Conservation (phyloP, 2,797 vertebrate genomes). For the Pipistrellus kuhlii region DNA sequence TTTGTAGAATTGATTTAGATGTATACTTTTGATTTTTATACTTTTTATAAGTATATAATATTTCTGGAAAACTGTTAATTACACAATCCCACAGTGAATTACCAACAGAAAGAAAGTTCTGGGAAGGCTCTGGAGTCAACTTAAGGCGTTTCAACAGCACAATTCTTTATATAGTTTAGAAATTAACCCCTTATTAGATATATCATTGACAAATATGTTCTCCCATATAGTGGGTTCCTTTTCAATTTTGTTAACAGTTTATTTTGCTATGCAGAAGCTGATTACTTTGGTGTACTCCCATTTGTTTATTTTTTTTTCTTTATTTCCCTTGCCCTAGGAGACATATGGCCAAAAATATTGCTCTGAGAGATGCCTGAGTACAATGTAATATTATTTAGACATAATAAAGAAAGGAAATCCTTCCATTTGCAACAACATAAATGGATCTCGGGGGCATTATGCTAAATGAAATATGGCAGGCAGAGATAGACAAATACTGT, state of each 20-base stretch:
- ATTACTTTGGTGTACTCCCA: background rate
- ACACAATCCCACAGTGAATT: background rate
- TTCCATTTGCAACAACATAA: background rate
- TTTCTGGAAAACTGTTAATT: background rate
- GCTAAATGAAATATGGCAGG: background rate
- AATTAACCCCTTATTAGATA: background rate
- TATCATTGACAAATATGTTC: background rate
- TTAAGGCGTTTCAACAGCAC: background rate
- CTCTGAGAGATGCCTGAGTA: background rate
- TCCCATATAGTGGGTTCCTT: background rate
- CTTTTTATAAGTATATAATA: background rate
- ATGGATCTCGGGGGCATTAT: background rate
- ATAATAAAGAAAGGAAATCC: background rate
- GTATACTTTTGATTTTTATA: background rate
- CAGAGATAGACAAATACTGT: background rate
- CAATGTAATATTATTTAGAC: background rate
- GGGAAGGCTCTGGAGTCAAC: background rate
- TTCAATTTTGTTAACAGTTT: background rate
- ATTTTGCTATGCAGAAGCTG: background rate
- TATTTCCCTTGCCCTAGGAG: background rate
- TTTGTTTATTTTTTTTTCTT: background rate
- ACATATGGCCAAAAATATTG: background rate
- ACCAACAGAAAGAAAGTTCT: background rate
- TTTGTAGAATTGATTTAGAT: conserved; percentile 8
- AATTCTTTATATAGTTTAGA: background rate